Evolutionary conservation across 1,140 invertebrate species (phyloP).

Genomic region (Heliconius hermathena): DNA sequence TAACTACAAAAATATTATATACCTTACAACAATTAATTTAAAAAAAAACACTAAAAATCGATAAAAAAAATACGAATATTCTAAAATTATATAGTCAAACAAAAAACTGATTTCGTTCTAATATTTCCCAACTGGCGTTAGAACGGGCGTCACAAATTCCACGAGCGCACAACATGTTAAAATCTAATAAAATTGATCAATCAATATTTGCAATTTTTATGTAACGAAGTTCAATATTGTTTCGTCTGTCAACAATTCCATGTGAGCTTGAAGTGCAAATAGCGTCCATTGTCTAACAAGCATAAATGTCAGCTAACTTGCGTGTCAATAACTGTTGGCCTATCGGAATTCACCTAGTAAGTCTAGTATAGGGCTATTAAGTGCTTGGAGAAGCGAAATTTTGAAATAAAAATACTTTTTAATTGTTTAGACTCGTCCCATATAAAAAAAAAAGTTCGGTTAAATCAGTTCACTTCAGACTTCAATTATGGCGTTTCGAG

Average conservation of each 20-base stretch:
- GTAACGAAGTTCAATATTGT: slow-evolving; percentile 36
- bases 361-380: not conserved
- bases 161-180: slow-evolving; percentile 8
- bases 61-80: no score
- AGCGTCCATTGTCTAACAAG: slow-evolving; percentile 47
- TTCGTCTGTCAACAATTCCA: slow-evolving; percentile 30
- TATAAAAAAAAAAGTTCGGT: no score
- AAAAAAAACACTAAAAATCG: no score
- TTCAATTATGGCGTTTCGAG: no score
- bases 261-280: slow-evolving; percentile 43
- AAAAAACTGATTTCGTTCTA: not conserved
- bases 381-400: not conserved
- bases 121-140: not conserved
- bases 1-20: no score
- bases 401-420: not conserved
- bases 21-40: no score
- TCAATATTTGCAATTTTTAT: slow-evolving; percentile 40
- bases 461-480: no score
- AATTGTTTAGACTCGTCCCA: not conserved
- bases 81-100: not conserved
- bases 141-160: not conserved
- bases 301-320: slow-evolving; percentile 44
- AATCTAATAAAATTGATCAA: slow-evolving; percentile 35
- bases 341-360: slow-evolving; percentile 10
- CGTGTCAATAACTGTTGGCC: slow-evolving; percentile 49